Evolutionary conservation across 2,888 invertebrate species (phyloP), one percentile per base, ranked within the genome.

Genomic region (Amphipoea lucens): DNA sequence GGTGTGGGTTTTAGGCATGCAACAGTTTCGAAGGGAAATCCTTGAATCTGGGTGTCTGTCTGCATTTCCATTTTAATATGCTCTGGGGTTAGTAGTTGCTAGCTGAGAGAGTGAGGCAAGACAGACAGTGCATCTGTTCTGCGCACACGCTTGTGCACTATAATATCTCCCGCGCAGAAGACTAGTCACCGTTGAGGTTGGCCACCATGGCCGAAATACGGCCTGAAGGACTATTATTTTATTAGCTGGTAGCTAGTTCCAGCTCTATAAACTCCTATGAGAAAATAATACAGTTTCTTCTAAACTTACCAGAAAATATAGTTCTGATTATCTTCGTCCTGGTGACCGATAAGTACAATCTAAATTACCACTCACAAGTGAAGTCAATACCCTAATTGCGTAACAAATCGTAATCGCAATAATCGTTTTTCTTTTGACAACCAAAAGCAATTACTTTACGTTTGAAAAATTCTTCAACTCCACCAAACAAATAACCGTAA

Each of bases 291-390:
- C 17, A 4, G 42, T 17, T 17, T 74, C 14, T 11, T 17, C 6
- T 73, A 78, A 20, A 14, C 45, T 77, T 79, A 78, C 57, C 77
- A 29, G 4, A 57, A 77, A 48, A 14, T 45, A 40, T 60, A 45
- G 5, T 36, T 23, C 23, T n/a, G 7, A 40, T 48, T 79, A 66
- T 79, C n/a, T 20, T 29, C 17, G 5, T 51, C 45, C n/a, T 20
- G 29, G n/a, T 54, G 54, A 62, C 62, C 51, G 72, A 71, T 78
- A 70, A 29, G 23, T 4, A 11, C 66, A 51, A 70, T 54, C 81
- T 81, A 70, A 42, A 73, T 74, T 12, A 51, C 4, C 0, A 17
- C n/a, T 14, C n/a, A 5, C 51, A 7, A 48, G 17, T 17, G 2
- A 67, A 69, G 48, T 60, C 40, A 60, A 48, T 45, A 14, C 0